Conservation (phyloP, 1,140 invertebrate genomes). For the Drosophila sechellia region DNA sequence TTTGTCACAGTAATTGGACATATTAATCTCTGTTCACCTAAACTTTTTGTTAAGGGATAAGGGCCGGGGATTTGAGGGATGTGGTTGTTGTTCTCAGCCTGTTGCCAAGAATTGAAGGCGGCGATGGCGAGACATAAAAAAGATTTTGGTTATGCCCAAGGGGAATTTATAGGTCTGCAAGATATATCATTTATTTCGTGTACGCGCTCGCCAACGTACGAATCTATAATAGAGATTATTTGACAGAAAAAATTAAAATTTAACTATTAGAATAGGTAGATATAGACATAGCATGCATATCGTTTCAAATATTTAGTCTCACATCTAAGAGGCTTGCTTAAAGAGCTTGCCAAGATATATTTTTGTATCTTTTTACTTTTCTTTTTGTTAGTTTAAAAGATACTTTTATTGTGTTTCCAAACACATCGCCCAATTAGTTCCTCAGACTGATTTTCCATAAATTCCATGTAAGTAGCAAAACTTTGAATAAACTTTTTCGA, state of each 20-base stretch:
- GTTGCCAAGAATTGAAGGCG: slow-evolving; percentile 47
- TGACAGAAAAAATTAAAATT: slow-evolving; percentile 24
- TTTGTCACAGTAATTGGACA: slow-evolving; percentile 85
- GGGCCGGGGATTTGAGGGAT: slow-evolving; percentile 7
- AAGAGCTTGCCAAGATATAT: not conserved
- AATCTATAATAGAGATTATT: slow-evolving; percentile 3
- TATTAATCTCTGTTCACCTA: slow-evolving; percentile 84
- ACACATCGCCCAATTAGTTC: no score
- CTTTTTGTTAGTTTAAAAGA: not conserved
- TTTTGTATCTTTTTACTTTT: not conserved
- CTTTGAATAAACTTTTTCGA: not conserved
- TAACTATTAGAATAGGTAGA: not conserved
- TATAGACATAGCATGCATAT: not conserved
- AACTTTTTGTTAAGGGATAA: slow-evolving; percentile 39
- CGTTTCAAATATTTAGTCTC: not conserved
- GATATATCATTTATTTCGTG: slow-evolving; percentile 33
- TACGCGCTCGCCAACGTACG: not conserved
- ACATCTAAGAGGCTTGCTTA: not conserved
- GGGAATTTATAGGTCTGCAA: slow-evolving; percentile 25
- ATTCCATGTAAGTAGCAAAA: no score
- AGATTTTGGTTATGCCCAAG: slow-evolving; percentile 7
- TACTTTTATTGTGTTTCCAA: not conserved
- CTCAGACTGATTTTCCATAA: no score
- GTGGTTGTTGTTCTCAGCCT: slow-evolving; percentile 41
- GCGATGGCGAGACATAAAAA: slow-evolving; percentile 33